Evolutionary conservation across 2,113 vertebrate species (phyloP), one percentile per base, ranked within the genome.

Genomic region (Hirundichthys speculiger): DNA sequence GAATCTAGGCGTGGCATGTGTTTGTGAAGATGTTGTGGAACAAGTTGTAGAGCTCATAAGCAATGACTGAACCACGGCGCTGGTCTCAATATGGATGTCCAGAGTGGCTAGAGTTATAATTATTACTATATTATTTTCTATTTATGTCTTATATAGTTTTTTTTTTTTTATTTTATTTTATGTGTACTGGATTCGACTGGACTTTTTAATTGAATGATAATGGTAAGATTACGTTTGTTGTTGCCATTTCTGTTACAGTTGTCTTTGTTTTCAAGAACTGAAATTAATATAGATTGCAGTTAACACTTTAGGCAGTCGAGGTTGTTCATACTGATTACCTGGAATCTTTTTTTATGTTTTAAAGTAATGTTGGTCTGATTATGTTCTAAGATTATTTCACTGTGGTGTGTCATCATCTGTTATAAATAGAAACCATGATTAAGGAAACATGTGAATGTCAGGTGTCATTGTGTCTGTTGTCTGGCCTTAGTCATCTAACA

Each of bases 221-320:
- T 86, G 90, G 90, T 92, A 85, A 90, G 90, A 47, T 43, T 41
- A 9, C 30, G 20, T 13, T 73, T 69, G 12, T 18, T 39, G 4
- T 68, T 56, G 8, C 40, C 15, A 30, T 2, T 30, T 34, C 34
- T 71, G 9, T 59, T 57, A 34, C 30, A 34, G 6, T 34, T 7
- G 30, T 34, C 30, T 34, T 34, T 34, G 30, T 4, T 34, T 34
- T 34, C 30, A 7, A 34, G 9, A 34, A n/a, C n/a, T 34, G 4
- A 34, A 34, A 34, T 34, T 34, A 10, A 34, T 34, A 34, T 34
- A 34, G 30, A 34, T 10, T 34, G 30, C 30, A 34, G 30, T 34
- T 34, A 34, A 10, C 3, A 34, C 30, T 34, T 34, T n/a, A n/a
- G n/a, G n/a, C n/a, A 34, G 30, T 9, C 7, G 30, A 34, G 2